Conservation (phyloP, 1,140 invertebrate species). For the Procambarus clarkii region DNA sequence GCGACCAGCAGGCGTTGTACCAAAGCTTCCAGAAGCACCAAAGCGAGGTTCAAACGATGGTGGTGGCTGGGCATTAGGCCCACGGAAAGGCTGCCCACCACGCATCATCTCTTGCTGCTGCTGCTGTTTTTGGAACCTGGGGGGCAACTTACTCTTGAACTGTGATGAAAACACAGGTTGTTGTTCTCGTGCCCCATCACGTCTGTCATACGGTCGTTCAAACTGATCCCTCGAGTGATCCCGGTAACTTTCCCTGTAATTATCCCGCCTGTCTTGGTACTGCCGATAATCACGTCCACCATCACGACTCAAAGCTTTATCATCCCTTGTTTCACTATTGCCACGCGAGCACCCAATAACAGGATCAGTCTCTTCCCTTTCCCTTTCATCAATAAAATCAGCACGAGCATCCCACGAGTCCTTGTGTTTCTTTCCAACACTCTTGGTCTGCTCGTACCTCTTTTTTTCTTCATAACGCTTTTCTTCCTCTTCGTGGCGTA, state of each 20-base stretch:
- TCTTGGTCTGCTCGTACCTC: conserved; percentile 64
- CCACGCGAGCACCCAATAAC: conserved; percentile 1
- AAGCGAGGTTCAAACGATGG: conserved; percentile 69
- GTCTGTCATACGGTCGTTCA: conserved; percentile 57
- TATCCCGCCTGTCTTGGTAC: conserved; percentile 60
- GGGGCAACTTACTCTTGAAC: conserved; percentile 71
- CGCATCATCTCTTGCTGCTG: conserved; percentile 56
- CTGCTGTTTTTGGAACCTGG: conserved; percentile 70
- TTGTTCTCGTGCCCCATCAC: conserved; percentile 64
- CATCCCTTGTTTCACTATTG: conserved; percentile 61
- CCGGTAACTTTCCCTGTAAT: conserved; percentile 61
- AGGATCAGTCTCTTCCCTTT: conserved; percentile 36
- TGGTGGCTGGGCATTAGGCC: conserved; percentile 40
- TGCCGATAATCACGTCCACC: conserved; percentile 64
- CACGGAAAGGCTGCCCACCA: conserved; percentile 35
- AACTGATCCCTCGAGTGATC: conserved; percentile 61
- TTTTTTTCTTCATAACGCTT: conserved; percentile 69
- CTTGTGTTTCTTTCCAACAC: conserved; percentile 35
- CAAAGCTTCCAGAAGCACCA: conserved; percentile 41
- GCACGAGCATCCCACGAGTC: conserved; percentile 49
- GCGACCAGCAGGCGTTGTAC: conserved; percentile 28
- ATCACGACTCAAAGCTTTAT: conserved; percentile 42
- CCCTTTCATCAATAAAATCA: conserved; percentile 39
- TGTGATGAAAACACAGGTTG: conserved; percentile 67
- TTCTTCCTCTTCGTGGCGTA: conserved; percentile 67